phyloP scores from a whole-genome alignment of 2,888 invertebrate genomes.

The Heliothis peltigera region DNA sequence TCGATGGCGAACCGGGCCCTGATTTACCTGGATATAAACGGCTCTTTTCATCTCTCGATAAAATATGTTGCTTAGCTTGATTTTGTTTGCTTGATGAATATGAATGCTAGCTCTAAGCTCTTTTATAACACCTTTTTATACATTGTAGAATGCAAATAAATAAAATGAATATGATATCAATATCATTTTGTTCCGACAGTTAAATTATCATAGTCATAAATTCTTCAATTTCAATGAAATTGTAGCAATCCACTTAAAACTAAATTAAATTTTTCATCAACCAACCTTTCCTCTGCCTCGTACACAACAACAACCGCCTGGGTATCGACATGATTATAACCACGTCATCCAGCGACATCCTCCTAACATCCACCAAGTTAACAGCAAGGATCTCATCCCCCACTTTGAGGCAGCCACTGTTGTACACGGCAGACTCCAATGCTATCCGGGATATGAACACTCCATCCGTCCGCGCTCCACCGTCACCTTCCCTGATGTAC shows the following conservation, averaged over 20 bases:
- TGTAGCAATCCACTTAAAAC: neutral
- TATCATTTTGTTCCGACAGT: no score
- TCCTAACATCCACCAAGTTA: conserved; percentile 98
- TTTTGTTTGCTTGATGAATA: no score
- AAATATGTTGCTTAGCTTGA: no score
- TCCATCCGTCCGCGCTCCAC: conserved; percentile 97
- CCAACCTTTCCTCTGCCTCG: conserved; percentile 94
- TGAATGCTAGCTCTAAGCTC: no score
- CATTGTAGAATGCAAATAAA: no score
- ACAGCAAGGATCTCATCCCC: conserved; percentile 99
- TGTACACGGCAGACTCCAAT: conserved; percentile 98
- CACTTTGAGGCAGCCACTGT: conserved; percentile 98
- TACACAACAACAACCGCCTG: conserved; percentile 97
- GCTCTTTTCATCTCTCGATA: neutral
- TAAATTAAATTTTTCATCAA: neutral
- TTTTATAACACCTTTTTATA: no score
- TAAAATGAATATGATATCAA: no score
- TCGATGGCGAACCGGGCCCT: conserved; percentile 89
- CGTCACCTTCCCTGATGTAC: conserved; percentile 99
- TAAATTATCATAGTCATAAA: no score
- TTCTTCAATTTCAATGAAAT: neutral
- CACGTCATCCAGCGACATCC: conserved; percentile 99
- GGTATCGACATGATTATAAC: conserved; percentile 99
- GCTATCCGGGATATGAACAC: conserved; percentile 98
- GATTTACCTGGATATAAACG: conserved; percentile 80